These are phyloP conservation scores for Mesorhabditis spiculigera DNA, from an alignment of 2,888 invertebrate species.

Conservation along the genomic window DNA sequence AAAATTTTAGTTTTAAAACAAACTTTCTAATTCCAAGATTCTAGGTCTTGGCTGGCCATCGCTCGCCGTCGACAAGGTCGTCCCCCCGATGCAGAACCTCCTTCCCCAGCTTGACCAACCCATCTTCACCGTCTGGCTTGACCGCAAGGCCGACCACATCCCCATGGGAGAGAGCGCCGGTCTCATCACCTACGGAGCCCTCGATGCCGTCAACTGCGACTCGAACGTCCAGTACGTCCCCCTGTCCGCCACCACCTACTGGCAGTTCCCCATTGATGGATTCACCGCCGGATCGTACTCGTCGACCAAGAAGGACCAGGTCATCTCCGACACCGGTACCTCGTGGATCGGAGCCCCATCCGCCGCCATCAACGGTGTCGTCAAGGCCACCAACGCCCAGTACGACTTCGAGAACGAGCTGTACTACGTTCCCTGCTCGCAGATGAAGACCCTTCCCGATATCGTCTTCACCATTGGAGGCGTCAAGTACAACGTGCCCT, in stretches of 20 bases:
- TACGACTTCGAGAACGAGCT: conserved; percentile 31
- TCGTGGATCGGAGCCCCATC: conserved; percentile 42
- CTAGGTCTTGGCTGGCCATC: conserved; percentile 52
- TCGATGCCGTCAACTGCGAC: conserved; percentile 47
- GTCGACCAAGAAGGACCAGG: conserved; percentile 25
- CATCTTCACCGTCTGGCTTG: conserved; percentile 91
- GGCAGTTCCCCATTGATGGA: conserved; percentile 47
- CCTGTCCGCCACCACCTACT: conserved; percentile 47
- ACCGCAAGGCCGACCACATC: conserved; percentile 28
- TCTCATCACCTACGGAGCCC: conserved; percentile 50
- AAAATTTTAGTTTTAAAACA: no score
- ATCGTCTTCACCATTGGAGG: conserved; percentile 44
- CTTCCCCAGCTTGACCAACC: conserved; percentile 72
- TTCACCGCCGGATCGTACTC: conserved; percentile 39
- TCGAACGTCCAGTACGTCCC: conserved; percentile 39
- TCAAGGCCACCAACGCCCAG: conserved; percentile 33
- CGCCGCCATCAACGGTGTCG: conserved; percentile 17
- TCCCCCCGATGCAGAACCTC: conserved; percentile 89
- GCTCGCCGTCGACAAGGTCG: conserved; percentile 83
- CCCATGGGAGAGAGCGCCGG: conserved; percentile 37
- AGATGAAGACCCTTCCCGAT: conserved; percentile 27
- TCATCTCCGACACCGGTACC: conserved; percentile 52
- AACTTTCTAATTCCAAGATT: neutral
- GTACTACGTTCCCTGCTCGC: conserved; percentile 42
- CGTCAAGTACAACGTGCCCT: conserved; percentile 36